Evolutionary conservation across 2,888 invertebrate genomes (phyloP), one percentile per base, ranked within the genome.

Genomic region (Spilosoma lubricipeda): DNA sequence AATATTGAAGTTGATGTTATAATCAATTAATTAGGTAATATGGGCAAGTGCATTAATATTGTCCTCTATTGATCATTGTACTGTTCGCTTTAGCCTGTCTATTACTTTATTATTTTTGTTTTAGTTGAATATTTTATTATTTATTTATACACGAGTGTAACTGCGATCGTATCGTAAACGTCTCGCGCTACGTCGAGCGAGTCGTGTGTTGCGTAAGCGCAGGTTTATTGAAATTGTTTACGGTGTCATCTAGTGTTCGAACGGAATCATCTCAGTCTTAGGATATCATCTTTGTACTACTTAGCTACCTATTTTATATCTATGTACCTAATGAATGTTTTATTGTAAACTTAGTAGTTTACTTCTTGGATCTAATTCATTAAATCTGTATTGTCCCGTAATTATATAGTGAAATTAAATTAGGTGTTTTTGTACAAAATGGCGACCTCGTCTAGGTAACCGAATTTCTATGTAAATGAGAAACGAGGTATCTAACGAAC

Each of bases 41-140:
- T 94, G 95, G 95, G 95, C 94, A 92, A 94, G 95, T 95, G 95
- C 95, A 95, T 95, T 95, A 95, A 92, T 93, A 91, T 93, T 95
- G 94, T 94, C 95, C 94, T 87, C 86, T 93, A 92, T 93, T 93
- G 92, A 94, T 93, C 93, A 93, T 94, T 91, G 92, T 93, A 92
- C 93, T 94, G 91, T 94, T 94, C 90, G 94, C 95, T 95, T 94
- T 89, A 92, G 93, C 94, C 93, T 93, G 88, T 92, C 93, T 94
- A 91, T 92, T 94, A 92, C 90, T 91, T 93, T 92, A 76, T 90
- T 91, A 90, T 93, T 93, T 93, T 95, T 95, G 95, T 95, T 95
- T 95, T 94, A 94, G 92, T 95, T 95, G 77, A 92, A 95, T 95
- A 95, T 95, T 95, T 95, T 95, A 95, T 95, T 95, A 95, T 95